Conservation (phyloP, 1,140 invertebrate species). For the Dreissena rostriformis region DNA sequence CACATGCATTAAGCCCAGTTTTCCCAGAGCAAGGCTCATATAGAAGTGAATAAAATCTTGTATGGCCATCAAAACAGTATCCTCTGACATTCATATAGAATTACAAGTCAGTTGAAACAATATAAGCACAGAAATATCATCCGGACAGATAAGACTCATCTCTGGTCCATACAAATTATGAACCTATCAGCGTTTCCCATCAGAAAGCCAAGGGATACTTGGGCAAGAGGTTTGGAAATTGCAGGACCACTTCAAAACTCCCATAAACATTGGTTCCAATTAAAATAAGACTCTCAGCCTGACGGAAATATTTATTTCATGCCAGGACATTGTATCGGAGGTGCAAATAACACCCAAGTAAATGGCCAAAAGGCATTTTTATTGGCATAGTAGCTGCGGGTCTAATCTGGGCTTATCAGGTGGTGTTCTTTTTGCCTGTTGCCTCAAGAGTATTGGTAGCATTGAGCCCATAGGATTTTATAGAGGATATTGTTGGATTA, state of each 20-base stretch:
- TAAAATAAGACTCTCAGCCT: slow-evolving; percentile 23
- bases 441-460: too few species aligned
- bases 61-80: too few species aligned
- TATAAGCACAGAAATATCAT: too few species aligned
- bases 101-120: too few species aligned
- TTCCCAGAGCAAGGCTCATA: too few species aligned
- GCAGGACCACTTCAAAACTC: background rate
- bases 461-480: too few species aligned
- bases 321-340: background rate
- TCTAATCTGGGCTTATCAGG: too few species aligned
- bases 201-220: background rate
- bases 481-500: too few species aligned
- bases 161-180: background rate
- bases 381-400: slow-evolving; percentile 8
- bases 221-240: background rate
- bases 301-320: slow-evolving; percentile 22
- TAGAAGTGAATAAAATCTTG: too few species aligned
- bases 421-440: too few species aligned
- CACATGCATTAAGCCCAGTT: too few species aligned
- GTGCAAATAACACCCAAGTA: slow-evolving; percentile 46
- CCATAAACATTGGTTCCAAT: slow-evolving; percentile 4
- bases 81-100: too few species aligned
- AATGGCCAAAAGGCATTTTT: slow-evolving; percentile 48
- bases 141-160: background rate
- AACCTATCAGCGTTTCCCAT: background rate